Evolutionary conservation across 53 echinoderm and acorn worm species (phyloP).

Genomic region (Crossaster papposus): DNA sequence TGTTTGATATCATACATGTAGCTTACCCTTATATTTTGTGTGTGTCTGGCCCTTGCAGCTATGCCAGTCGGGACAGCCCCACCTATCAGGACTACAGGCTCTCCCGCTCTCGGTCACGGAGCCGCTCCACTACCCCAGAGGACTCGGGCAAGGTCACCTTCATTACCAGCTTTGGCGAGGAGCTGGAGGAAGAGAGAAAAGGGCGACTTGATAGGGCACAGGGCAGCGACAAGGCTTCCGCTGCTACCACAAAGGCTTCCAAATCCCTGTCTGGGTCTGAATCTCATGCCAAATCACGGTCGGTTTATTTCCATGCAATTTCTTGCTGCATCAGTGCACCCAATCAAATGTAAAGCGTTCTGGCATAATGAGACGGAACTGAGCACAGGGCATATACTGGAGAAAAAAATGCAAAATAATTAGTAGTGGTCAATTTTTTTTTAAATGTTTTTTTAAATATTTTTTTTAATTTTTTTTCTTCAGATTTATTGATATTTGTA

Average conservation of each 20-base stretch:
- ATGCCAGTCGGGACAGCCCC: constrained; percentile 94
- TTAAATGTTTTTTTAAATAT: too few relatives aligned
- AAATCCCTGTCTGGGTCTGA: constrained; percentile 75
- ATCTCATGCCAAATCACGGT: constrained; percentile 89
- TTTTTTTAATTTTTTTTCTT: too few relatives aligned
- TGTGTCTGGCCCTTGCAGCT: constrained; percentile 64
- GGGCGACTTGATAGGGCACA: background rate
- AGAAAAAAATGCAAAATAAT: too few relatives aligned
- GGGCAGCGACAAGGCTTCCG: constrained; percentile 22
- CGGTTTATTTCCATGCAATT: constrained; percentile 79
- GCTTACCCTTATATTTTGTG: too few relatives aligned
- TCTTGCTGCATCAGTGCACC: constrained; percentile 1
- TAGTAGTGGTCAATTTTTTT: too few relatives aligned
- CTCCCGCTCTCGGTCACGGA: constrained; percentile 75
- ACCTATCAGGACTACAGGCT: constrained; percentile 86
- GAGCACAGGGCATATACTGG: too few relatives aligned
- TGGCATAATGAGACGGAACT: too few relatives aligned
- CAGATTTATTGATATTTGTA: too few relatives aligned
- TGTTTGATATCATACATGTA: too few relatives aligned
- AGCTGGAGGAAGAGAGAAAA: constrained; percentile 65
- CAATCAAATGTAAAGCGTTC: too few relatives aligned
- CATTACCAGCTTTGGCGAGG: constrained; percentile 99
- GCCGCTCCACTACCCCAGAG: constrained; percentile 87
- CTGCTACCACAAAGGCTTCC: constrained; percentile 51
- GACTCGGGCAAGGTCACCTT: constrained; percentile 94